A percentile compares a stretch with the other conserved stretches of the same genome.
Evolutionary conservation across 2,888 invertebrate genomes (phyloP).

Genomic region (Xylocampa areola): DNA sequence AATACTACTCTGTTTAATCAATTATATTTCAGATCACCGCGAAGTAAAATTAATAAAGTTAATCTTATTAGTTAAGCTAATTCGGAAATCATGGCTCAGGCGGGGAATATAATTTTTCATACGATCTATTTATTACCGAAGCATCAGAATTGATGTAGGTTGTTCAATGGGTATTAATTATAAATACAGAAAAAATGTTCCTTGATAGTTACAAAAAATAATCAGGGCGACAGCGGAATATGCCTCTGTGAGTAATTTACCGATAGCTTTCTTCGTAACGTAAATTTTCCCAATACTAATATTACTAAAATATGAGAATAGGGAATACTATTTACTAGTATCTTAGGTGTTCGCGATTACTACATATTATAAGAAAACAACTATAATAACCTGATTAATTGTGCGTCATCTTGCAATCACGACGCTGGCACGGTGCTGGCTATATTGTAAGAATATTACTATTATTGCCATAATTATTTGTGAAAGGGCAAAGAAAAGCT

Average conservation of each 20-base stretch:
- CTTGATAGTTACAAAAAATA: too few species aligned
- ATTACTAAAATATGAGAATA: not conserved
- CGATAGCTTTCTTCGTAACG: too few species aligned
- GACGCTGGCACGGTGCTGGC: not conserved
- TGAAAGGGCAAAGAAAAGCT: not conserved
- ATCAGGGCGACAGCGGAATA: too few species aligned
- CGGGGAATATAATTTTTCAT: slow-evolving; percentile 29
- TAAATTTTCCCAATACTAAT: not conserved
- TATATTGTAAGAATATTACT: slow-evolving; percentile 11
- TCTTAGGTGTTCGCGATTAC: too few species aligned
- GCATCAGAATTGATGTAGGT: slow-evolving; percentile 10
- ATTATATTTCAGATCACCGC: too few species aligned
- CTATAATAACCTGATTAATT: not conserved
- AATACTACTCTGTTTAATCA: too few species aligned
- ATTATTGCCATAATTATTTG: slow-evolving; percentile 7
- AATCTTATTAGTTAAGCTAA: slow-evolving; percentile 53
- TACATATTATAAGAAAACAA: not conserved
- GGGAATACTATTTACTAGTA: too few species aligned
- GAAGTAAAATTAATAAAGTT: too few species aligned
- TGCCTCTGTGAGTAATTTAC: too few species aligned
- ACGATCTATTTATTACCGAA: slow-evolving; percentile 34
- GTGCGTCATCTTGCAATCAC: slow-evolving; percentile 2
- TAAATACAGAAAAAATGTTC: not conserved
- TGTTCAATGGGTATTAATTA: slow-evolving; percentile 22
- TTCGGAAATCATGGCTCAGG: slow-evolving; percentile 22